phyloP scores from a whole-genome alignment of 2,113 vertebrate species.

The Macroglossus sobrinus region DNA sequence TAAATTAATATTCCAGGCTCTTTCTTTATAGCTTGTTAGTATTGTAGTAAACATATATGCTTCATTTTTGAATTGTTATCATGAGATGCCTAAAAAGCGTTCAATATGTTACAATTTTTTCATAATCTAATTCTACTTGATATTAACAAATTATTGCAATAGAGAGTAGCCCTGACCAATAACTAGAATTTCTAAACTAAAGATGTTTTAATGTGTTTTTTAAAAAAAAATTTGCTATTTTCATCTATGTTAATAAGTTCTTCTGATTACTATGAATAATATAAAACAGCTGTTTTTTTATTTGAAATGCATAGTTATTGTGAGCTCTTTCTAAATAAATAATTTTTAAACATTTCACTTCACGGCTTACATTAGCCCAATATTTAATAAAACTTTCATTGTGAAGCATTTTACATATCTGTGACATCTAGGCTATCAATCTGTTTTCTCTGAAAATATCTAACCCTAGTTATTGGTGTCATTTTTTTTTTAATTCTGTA shows the following conservation, averaged over 20 bases:
- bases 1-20: not conserved
- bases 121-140: not conserved
- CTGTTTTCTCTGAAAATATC: not conserved
- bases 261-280: not conserved
- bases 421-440: not conserved
- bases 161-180: not conserved
- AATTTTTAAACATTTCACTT: not conserved
- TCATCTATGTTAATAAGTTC: not conserved
- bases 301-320: not conserved
- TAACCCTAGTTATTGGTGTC: not conserved
- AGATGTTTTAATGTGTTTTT: not conserved
- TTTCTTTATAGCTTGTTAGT: not conserved
- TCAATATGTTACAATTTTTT: not conserved
- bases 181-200: not conserved
- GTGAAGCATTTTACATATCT: not conserved
- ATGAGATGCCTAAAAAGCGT: not conserved
- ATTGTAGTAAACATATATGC: not conserved
- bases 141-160: not conserved
- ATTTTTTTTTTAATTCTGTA: accelerated
- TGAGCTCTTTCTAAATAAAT: not conserved
- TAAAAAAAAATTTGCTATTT: not conserved
- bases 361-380: not conserved
- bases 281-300: not conserved
- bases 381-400: not conserved
- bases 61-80: not conserved